Evolutionary conservation across 2,113 vertebrate species (phyloP).

Genomic region (Hypocryptadius cinnamomeus): DNA sequence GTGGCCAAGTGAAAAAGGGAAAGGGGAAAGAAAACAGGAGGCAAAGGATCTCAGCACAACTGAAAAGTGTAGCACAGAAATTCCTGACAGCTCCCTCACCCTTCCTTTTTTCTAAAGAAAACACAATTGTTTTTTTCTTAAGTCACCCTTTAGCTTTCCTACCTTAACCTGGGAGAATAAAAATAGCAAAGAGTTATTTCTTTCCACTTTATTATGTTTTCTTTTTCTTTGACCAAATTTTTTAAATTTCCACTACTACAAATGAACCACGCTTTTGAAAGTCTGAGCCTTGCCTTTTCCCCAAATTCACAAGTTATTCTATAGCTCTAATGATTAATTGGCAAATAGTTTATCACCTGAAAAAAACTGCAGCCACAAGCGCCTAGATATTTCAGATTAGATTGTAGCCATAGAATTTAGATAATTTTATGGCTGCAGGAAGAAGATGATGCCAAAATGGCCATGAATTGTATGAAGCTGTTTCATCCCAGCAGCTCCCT

Average conservation of each 20-base stretch:
- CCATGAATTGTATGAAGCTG: accelerated
- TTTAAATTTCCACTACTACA: not conserved
- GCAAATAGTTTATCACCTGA: not conserved
- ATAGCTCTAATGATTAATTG: not conserved
- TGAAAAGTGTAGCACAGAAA: not conserved
- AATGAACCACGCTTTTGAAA: not conserved
- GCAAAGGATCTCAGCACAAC: not conserved
- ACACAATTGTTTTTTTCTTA: not conserved
- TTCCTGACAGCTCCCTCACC: not conserved
- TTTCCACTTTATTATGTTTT: not conserved
- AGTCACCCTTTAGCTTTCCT: not conserved
- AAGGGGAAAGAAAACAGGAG: not conserved
- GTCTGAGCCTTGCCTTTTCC: not conserved
- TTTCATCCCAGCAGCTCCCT: not conserved
- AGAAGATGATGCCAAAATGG: not conserved
- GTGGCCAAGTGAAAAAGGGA: not conserved
- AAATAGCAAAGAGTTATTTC: not conserved
- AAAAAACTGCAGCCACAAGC: not conserved
- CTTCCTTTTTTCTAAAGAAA: not conserved
- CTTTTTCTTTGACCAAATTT: not conserved
- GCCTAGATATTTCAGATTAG: not conserved
- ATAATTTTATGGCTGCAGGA: not conserved
- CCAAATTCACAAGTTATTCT: not conserved
- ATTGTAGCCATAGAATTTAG: not conserved
- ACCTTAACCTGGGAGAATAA: not conserved